Evolutionary conservation across 92 coral and sea anemone species (phyloP).

Genomic region (Phenganax stokvisi): DNA sequence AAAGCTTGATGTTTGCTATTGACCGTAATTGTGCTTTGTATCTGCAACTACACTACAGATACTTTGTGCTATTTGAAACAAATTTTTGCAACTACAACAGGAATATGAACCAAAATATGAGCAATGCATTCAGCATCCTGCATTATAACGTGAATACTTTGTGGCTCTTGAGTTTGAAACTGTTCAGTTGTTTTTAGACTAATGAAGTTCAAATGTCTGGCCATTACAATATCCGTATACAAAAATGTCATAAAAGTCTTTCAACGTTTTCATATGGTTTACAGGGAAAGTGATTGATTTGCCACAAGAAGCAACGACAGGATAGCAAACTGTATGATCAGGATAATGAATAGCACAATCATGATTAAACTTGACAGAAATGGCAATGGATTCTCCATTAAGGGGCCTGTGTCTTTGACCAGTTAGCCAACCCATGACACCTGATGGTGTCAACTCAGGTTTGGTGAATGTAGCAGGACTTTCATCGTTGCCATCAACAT

Average conservation of each 20-base stretch:
- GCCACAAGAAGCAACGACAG: neutral
- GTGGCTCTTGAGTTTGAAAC: neutral
- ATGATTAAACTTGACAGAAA: constrained; percentile 12
- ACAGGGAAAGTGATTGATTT: neutral
- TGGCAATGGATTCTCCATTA: constrained; percentile 3
- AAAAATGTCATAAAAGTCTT: neutral
- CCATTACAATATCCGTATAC: neutral
- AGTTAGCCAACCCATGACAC: constrained; percentile 35
- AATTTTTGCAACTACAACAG: too few relatives aligned
- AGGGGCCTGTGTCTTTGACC: constrained; percentile 30
- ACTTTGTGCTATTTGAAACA: too few relatives aligned
- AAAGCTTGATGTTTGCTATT: too few relatives aligned
- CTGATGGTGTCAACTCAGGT: constrained; percentile 26
- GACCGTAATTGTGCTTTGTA: too few relatives aligned
- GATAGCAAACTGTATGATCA: neutral
- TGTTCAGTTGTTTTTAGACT: neutral
- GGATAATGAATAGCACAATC: constrained; percentile 1
- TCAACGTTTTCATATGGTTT: neutral
- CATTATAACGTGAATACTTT: neutral
- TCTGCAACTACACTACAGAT: too few relatives aligned
- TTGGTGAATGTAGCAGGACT: constrained; percentile 7
- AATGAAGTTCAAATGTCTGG: neutral
- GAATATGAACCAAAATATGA: too few relatives aligned
- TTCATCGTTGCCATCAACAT: neutral
- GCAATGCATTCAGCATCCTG: neutral